Evolutionary conservation across 2,113 vertebrate genomes (phyloP).

Genomic region (Malaclemys terrapin): DNA sequence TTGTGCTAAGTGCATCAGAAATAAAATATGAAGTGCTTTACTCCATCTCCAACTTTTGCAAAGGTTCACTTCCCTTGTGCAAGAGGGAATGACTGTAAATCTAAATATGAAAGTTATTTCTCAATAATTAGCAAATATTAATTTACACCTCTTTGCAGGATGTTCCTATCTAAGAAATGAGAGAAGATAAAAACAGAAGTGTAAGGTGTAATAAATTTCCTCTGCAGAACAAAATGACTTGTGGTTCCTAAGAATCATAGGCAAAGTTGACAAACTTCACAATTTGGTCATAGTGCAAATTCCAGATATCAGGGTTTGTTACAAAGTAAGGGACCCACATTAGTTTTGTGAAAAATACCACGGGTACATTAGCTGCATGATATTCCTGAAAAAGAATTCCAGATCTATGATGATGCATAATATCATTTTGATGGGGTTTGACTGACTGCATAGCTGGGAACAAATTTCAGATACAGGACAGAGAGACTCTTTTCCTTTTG

Average conservation of each 20-base stretch:
- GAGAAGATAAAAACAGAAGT: background rate
- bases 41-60: background rate
- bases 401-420: background rate
- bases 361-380: background rate
- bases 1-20: slow-evolving; percentile 1
- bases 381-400: background rate
- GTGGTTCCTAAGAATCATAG: background rate
- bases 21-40: background rate
- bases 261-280: background rate
- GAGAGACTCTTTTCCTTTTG: too few relatives aligned
- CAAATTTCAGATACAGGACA: too few relatives aligned
- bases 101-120: background rate
- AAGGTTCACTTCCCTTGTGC: background rate
- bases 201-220: background rate
- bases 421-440: background rate
- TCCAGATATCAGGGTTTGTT: background rate
- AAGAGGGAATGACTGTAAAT: background rate
- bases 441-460: background rate
- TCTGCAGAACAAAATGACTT: background rate
- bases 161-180: background rate
- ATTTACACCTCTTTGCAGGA: background rate
- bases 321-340: background rate
- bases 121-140: background rate
- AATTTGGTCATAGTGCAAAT: background rate
- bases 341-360: background rate